Evolutionary conservation across 2,797 vertebrate genomes (phyloP).

Genomic region (Clamator glandarius): DNA sequence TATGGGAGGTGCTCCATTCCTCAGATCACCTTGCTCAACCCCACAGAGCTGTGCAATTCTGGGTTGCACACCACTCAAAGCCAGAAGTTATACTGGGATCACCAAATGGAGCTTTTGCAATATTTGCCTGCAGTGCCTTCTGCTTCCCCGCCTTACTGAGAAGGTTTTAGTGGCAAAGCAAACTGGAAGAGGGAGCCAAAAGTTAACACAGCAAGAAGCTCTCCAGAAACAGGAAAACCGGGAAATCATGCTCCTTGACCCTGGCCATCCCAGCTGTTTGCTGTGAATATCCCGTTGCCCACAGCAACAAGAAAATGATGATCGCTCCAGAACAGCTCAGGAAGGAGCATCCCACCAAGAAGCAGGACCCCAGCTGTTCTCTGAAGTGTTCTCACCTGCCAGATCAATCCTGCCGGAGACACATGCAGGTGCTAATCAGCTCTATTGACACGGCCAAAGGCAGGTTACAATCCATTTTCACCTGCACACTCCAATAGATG

Average conservation of each 20-base stretch:
- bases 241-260: neutral
- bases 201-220: neutral
- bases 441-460: slow-evolving; percentile 53
- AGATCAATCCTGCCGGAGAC: slow-evolving; percentile 56
- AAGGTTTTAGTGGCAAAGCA: neutral
- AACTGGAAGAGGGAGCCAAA: neutral
- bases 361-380: slow-evolving; percentile 46
- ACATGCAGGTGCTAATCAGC: slow-evolving; percentile 65
- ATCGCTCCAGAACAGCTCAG: neutral
- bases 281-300: neutral
- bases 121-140: neutral
- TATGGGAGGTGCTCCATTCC: too few relatives aligned
- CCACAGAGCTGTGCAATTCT: neutral
- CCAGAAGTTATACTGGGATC: fast-evolving
- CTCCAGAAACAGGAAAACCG: neutral
- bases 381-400: slow-evolving; percentile 65
- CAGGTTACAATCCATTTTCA: slow-evolving; percentile 78
- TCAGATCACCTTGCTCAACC: neutral
- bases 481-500: slow-evolving; percentile 69
- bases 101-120: neutral
- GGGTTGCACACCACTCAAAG: neutral
- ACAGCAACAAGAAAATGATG: neutral
- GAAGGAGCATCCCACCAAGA: neutral
- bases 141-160: neutral
- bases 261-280: neutral